Evolutionary conservation across 2,113 vertebrate species (phyloP).

Genomic region (Cyanoramphus novaezelandiae): DNA sequence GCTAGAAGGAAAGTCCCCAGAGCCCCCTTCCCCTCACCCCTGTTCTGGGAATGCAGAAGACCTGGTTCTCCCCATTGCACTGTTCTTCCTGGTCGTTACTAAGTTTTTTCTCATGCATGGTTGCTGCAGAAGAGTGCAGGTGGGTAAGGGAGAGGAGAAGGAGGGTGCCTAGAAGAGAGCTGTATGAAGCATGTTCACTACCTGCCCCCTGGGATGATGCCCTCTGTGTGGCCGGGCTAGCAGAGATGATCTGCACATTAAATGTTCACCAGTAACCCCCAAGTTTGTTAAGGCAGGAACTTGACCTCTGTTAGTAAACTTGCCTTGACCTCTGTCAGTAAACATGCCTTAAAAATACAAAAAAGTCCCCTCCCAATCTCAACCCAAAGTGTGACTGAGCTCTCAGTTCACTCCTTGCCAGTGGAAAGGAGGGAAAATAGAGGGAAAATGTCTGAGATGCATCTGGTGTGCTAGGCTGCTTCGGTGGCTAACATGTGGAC

Average conservation of each 20-base stretch:
- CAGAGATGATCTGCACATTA: not conserved
- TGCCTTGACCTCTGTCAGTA: not conserved
- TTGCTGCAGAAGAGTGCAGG: not conserved
- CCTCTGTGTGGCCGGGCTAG: not conserved
- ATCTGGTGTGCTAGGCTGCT: not conserved
- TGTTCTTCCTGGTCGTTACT: not conserved
- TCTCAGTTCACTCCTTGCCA: not conserved
- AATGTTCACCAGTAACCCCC: not conserved
- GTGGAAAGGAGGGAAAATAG: not conserved
- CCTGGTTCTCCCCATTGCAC: not conserved
- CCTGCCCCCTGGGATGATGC: fast-evolving
- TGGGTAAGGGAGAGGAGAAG: not conserved
- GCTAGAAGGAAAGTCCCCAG: not conserved
- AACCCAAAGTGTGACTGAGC: not conserved
- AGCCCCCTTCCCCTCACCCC: fast-evolving
- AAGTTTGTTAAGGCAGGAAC: not conserved
- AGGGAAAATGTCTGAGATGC: not conserved
- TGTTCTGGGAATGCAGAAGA: not conserved
- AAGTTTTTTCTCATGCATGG: not conserved
- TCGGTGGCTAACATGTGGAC: not conserved
- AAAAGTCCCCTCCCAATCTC: not conserved
- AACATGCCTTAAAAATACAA: not conserved
- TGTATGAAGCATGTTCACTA: fast-evolving
- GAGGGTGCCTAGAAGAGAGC: not conserved
- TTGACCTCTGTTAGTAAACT: not conserved